Evolutionary conservation across 2,113 vertebrate genomes (phyloP), one percentile per base, ranked within the genome.

Genomic region (Stigmatopora argus): DNA sequence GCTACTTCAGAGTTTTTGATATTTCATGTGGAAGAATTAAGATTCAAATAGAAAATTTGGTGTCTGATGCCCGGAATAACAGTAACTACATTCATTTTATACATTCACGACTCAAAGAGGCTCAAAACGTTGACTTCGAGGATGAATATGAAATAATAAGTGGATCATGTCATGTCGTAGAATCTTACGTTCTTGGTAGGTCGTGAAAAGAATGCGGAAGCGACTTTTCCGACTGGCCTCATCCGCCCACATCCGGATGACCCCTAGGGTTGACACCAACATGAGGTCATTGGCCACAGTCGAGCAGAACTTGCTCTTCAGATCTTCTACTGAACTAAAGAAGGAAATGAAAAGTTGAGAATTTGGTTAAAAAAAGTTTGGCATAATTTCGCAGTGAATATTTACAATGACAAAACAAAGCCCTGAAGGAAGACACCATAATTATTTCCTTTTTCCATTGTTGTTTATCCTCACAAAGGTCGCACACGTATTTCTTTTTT

Each of bases 191-290:
- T 98, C 95, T 94, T 96, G 94, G 79, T 96, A 99, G 75, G 96
- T 98, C 1, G 97, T 99, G 92, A 95, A 99, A 75, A 99, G 96
- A 89, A 99, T 98, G 83, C 96, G 95, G 83, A 99, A 99, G 56
- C 91, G 90, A 76, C 95, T 99, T 81, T 83, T 94, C 7, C 97
- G 91, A 61, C 96, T 99, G 69, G 93, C 92, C 88, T 99, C 96
- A 3, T 98, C 96, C 0, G 95, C 96, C 97, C 97, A 99, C 95
- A 99, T 94, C 61, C 97, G 94, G 78, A 99, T 90, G 38, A 99
- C 97, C 11, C 95, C 97, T 4, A 99, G 91, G 0, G 95, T 94
- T 0, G 95, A 94, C 47, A 93, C 88, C 62, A 99, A 90, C 94
- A 97, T 98, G 66, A 99, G 92, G 57, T 99, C 97, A 0, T 97